Evolutionary conservation across 1,140 invertebrate species (phyloP), one percentile per base, ranked within the genome.

Genomic region (Kradibia gibbosae): DNA sequence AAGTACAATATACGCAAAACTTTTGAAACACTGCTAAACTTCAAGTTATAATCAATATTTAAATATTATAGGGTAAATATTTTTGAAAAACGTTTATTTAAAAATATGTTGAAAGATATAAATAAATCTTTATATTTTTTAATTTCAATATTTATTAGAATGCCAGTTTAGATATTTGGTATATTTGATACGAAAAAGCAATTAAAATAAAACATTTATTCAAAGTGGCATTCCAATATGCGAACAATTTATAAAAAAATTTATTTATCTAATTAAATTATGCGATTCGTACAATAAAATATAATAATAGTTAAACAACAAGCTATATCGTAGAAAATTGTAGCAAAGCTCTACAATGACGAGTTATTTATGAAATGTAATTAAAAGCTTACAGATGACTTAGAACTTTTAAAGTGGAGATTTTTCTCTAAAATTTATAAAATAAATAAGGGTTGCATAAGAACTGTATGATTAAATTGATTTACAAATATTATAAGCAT

Each of bases 151-250:
- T 25, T 34, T n/a, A 53, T 55, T 53, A 20, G 39, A 77, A 60
- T 72, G 80, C 53, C 67, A 77, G 57, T 82, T 82, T 77, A 8
- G 60, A 77, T 71, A 72, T 77, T 48, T 77, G 65, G 36, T 82
- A 82, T 82, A 82, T 82, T 82, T 77, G 80, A 82, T 81, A 77
- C 73, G 72, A 67, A 70, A 65, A 20, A 11, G 25, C n/a, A 70
- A 28, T 55, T 67, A 7, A 82, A 82, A 70, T 39, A 76, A 76
- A 62, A 75, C 60, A 81, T 34, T 28, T 71, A 57, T 81, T 81
- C 28, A 72, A 82, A 60, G 53, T 82, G 67, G 73, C 80, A 70
- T 70, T 75, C 42, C 53, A 25, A 39, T 60, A 48, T 73, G 34
- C 4, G 28, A 70, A 8, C 25, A 55, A 55, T 55, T 74, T 53